A percentile compares a stretch with the other conserved stretches of the same genome.
Evolutionary conservation across 2,113 vertebrate genomes (phyloP).

Genomic region (Microtus ochrogaster): DNA sequence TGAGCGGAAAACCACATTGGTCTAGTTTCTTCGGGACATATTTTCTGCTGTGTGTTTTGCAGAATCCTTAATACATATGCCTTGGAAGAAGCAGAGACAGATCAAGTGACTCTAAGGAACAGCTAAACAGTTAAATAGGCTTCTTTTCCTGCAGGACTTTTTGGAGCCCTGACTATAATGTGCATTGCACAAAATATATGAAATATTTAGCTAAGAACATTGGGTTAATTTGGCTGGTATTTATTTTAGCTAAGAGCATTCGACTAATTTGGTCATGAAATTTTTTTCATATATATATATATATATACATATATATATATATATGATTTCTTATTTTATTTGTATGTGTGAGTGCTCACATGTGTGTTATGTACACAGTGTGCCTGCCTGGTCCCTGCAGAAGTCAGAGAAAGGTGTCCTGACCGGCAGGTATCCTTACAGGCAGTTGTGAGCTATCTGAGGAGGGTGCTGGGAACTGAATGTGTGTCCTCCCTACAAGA

Average conservation of each 20-base stretch:
- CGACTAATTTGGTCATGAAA: background rate
- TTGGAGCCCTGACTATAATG: background rate
- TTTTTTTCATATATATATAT: background rate
- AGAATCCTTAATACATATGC: background rate
- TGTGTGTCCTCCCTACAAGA: background rate
- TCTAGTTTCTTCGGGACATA: background rate
- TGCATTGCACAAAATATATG: background rate
- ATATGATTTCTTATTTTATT: background rate
- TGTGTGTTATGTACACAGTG: background rate
- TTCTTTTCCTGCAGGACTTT: conserved; percentile 40
- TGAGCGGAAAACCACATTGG: background rate
- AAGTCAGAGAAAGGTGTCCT: background rate
- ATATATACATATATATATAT: too few species aligned
- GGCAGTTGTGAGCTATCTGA: background rate
- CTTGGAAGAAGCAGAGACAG: background rate
- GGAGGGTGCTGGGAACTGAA: background rate
- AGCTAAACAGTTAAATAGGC: background rate
- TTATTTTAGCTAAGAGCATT: background rate
- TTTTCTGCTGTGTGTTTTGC: background rate
- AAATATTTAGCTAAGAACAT: background rate
- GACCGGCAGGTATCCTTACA: background rate
- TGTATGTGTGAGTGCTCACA: background rate
- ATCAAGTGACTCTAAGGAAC: background rate
- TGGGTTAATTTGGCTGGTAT: background rate
- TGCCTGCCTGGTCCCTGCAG: background rate